A percentile compares a stretch with the other conserved stretches of the same genome.
Evolutionary conservation across 2,888 invertebrate genomes (phyloP).

Genomic region (Theretra japonica): DNA sequence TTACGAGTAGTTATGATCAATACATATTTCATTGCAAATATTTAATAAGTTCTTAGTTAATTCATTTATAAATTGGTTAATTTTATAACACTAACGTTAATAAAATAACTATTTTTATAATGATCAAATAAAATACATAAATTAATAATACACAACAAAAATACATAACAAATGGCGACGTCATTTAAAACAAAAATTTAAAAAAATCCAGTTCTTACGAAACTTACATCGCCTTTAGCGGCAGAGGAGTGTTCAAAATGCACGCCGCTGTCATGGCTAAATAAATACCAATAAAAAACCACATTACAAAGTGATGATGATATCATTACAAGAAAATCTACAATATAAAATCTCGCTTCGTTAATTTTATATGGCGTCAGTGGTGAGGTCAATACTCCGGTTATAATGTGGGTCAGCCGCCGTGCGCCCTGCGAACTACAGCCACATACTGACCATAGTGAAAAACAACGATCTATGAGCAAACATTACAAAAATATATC

Average conservation of each 20-base stretch:
- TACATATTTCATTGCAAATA: background rate
- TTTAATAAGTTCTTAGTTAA: background rate
- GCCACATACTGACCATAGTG: slow-evolving; percentile 34
- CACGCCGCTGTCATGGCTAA: background rate
- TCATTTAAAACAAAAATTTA: too few species aligned
- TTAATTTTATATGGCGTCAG: slow-evolving; percentile 58
- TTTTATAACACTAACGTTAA: too few species aligned
- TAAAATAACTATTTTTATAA: too few species aligned
- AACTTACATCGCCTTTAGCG: background rate
- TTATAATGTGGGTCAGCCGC: slow-evolving; percentile 64
- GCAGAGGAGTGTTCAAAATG: background rate
- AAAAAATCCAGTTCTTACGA: background rate
- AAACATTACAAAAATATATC: slow-evolving; percentile 14
- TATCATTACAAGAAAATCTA: slow-evolving; percentile 40
- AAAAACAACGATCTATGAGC: slow-evolving; percentile 24
- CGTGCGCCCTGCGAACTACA: slow-evolving; percentile 51
- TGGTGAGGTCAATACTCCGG: slow-evolving; percentile 68
- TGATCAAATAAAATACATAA: too few species aligned
- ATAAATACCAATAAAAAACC: slow-evolving; percentile 28
- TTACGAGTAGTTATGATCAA: background rate
- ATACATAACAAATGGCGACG: too few species aligned
- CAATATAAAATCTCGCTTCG: slow-evolving; percentile 60
- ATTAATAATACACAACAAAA: too few species aligned
- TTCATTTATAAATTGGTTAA: too few species aligned
- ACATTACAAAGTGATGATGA: slow-evolving; percentile 29